Evolutionary conservation across 2,888 invertebrate species (phyloP), one percentile per base, ranked within the genome.

Genomic region (Dendrolimus pini): DNA sequence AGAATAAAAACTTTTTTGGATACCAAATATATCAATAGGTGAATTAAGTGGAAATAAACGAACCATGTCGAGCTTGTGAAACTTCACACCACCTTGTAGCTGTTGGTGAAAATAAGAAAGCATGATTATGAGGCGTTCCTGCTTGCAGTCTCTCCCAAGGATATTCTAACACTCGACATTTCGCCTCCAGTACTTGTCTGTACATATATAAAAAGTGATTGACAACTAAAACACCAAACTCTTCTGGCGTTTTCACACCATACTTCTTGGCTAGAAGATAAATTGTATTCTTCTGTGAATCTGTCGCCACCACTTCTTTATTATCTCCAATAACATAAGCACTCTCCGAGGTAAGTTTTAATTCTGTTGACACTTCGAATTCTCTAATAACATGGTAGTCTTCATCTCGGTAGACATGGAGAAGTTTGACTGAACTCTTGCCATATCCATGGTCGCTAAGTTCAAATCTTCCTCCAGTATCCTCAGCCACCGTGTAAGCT

Each of bases 241-340:
- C 94, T 78, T 96, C 96, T 0, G 95, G 95, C 41, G 94, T 94
- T 67, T 93, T 93, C 42, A 96, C 93, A 56, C 96, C 96, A 74
- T 94, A 91, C 71, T 95, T 94, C 75, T 95, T 96, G 8, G 96
- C 96, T 66, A 96, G 78, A 53, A 96, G 81, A 75, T 95, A 96
- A 52, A 96, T 94, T 1, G 95, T 96, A 75, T 96, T 96, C 83
- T 96, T 96, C 78, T 96, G 96, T 0, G 95, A 94, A 74, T 96
- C 96, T 0, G 96, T 96, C 10, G 96, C 96, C 14, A 96, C 94
- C 61, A 96, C 94, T 72, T 95, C 95, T 56, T 93, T 92, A 75
- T 96, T 96, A 81, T 96, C 95, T n/a, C 95, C 94, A 63, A 91
- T 75, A 0, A 94, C 82, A 79, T 95, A 96, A 64, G 96, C 95